Evolutionary conservation across 35 echinoderm and acorn worm genomes (phyloP), one percentile per base, ranked within the genome.

Genomic region (Heliocidaris tuberculata): DNA sequence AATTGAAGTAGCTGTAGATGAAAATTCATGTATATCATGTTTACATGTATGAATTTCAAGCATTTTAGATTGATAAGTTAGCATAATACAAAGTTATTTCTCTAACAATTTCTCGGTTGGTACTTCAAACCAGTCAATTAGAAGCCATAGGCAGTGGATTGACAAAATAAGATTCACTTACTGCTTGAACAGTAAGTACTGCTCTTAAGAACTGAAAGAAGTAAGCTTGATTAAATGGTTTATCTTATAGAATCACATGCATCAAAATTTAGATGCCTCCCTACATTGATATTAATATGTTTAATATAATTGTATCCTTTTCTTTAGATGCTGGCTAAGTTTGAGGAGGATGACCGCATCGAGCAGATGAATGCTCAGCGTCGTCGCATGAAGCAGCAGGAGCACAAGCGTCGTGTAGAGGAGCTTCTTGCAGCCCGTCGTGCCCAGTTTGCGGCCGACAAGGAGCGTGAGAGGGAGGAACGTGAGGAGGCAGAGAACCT

Each of bases 291-390:
- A 86, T 32, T 86, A 86, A 86, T 86, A 29, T 86, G n/a, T 35
- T 48, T 32, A n/a, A n/a, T n/a, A 4, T 42, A 89, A 47, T 30
- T 89, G 15, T 89, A 17, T 89, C 10, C 32, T 88, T 88, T 32
- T 94, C 48, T n/a, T 27, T 32, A 99, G 98, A 99, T 99, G 98
- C 89, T 99, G 94, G 96, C 98, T 60, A 99, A 99, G 93, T 99
- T 97, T 96, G 98, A 97, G 21, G 98, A 97, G 61, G 98, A 99
- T 86, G 98, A 99, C 60, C 95, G 97, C 49, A 96, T 99, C 17
- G 98, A 99, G 86, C 98, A 99, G 85, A 97, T 99, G 98, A 99
- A 99, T 95, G 98, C 96, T n/a, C 96, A 99, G 96, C 96, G 96
- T 47, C 98, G 98, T 5, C 98, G 98, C 91, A 99, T 99, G 98